These are phyloP conservation scores for Cygnus olor DNA, from an alignment of 2,797 vertebrate genomes.

Conservation along the genomic window DNA sequence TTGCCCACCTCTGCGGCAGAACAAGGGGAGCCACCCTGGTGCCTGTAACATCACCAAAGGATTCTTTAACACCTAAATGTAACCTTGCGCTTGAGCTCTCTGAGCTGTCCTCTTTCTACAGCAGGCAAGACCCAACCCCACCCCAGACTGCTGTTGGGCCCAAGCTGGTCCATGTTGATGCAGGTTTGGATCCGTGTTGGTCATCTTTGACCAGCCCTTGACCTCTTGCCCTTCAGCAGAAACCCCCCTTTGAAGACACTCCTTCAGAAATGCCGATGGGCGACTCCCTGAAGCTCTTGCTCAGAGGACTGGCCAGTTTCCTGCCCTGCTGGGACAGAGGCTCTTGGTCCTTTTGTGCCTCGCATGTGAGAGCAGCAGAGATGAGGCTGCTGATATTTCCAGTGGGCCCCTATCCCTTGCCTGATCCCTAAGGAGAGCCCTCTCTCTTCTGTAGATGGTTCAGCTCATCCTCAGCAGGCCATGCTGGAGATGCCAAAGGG, in stretches of 20 bases:
- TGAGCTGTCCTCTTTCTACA: neutral
- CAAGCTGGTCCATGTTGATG: neutral
- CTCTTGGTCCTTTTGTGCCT: neutral
- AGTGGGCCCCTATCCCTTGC: neutral
- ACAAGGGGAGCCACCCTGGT: neutral
- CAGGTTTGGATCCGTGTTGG: neutral
- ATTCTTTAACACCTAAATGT: neutral
- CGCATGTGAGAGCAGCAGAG: neutral
- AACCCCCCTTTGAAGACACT: neutral
- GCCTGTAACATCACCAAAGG: neutral
- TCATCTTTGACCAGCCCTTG: neutral
- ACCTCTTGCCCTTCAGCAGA: neutral
- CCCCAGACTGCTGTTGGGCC: neutral
- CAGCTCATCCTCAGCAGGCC: neutral
- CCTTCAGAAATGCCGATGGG: neutral
- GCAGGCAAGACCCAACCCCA: neutral
- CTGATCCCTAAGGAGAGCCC: neutral
- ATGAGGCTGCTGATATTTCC: neutral
- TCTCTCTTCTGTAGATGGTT: neutral
- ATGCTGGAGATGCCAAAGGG: neutral
- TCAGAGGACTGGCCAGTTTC: neutral
- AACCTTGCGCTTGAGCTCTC: neutral
- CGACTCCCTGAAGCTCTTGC: neutral
- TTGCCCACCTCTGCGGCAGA: conserved; percentile 53
- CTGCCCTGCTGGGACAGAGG: neutral